Base-by-base conservation (phyloP, 2,888 invertebrate species). In the Ormyrus thymus region DNA sequence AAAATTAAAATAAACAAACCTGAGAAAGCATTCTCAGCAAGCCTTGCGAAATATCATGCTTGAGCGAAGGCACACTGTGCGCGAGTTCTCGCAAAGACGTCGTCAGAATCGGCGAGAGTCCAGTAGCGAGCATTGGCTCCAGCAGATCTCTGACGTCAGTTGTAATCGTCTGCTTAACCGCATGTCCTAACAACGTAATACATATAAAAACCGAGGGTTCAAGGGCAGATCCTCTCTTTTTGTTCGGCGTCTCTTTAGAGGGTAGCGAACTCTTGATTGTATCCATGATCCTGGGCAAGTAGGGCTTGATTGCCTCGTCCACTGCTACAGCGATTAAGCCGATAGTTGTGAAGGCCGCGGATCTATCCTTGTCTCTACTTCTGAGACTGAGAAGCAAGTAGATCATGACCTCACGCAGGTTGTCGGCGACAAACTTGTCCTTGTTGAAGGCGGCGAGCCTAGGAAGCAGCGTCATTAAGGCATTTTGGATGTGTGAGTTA, bases 121-220 rank as follows among this genome's bases (percentile, higher is more conserved):
- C 98, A 7, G 97, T 97, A 0, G 96, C 95, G 87, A 98, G 93
- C 96, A 99, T 97, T 64, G 96, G 94, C 83, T 97, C 97, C 48
- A 99, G 91, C 59, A 98, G 92, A 78, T 96, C 96, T 78, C 94
- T 94, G 6, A 98, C 95, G 84, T 97, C 97, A 83, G 92, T 91
- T 7, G 94, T 93, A 11, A 97, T 95, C 51, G 94, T 92, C 45
- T 94, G 93, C 82, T 95, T 95, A 0, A 97, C 95, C 0, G 98
- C 96, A 89, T 96, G 94, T 0, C 97, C 97, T 7, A 99, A 90
- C 83, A 98, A 92, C 48, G 97, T 97, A 43, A 99, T 95, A 89
- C 98, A 99, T 48, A 96, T 95, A 89, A 98, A 98, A 68, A 98
- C 95, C 0, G 97, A 94, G 0, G 97, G 96, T 87, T 99, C 98